A percentile compares a stretch with the other conserved stretches of the same genome.
phyloP scores from a whole-genome alignment of 2,888 invertebrate genomes.

The Troides oblongomaculatus region DNA sequence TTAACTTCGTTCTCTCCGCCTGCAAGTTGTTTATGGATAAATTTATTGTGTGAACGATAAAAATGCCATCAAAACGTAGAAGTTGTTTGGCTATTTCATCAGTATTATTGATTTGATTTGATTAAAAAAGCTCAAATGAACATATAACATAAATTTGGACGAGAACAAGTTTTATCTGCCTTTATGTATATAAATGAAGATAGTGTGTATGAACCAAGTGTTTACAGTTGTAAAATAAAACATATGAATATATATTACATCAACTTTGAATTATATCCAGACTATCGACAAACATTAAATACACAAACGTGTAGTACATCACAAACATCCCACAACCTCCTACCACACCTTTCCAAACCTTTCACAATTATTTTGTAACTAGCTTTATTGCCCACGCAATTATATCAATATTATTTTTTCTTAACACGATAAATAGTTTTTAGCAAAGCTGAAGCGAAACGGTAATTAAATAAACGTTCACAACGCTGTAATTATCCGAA shows the following conservation, averaged over 20 bases:
- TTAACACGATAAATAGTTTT: not conserved
- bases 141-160: too few relatives aligned
- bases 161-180: too few relatives aligned
- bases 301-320: constrained; percentile 5
- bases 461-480: constrained; percentile 17
- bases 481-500: constrained; percentile 28
- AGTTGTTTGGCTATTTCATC: too few relatives aligned
- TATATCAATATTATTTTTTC: not conserved
- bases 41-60: not conserved
- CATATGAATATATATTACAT: too few relatives aligned
- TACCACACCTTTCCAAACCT: not conserved
- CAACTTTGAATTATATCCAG: too few relatives aligned
- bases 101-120: too few relatives aligned
- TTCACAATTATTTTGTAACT: not conserved
- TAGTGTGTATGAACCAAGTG: too few relatives aligned
- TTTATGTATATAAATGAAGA: too few relatives aligned
- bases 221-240: too few relatives aligned
- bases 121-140: too few relatives aligned
- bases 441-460: constrained; percentile 16
- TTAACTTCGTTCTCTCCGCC: constrained; percentile 36
- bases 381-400: not conserved
- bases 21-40: constrained; percentile 13
- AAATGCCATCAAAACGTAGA: too few relatives aligned
- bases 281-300: not conserved
- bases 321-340: constrained; percentile 4